Evolutionary conservation across 2,113 vertebrate species (phyloP).

Genomic region (Acinonyx jubatus): DNA sequence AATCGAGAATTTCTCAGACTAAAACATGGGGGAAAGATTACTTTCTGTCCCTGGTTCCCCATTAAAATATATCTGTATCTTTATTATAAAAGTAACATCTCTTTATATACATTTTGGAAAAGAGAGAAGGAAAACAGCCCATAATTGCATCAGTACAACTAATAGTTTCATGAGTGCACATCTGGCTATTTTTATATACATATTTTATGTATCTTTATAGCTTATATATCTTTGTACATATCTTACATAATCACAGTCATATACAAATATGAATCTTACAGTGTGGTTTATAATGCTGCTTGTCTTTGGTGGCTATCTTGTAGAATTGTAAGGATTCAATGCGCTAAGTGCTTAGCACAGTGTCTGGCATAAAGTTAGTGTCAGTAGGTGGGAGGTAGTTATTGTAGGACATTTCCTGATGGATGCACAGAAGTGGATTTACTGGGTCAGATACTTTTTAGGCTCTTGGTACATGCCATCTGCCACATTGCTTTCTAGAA

Average conservation of each 20-base stretch:
- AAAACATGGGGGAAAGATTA: neutral
- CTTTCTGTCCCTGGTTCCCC: neutral
- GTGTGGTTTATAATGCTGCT: neutral
- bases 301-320: neutral
- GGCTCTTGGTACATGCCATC: neutral
- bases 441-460: neutral
- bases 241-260: neutral
- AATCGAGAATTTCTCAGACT: neutral
- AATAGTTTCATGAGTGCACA: neutral
- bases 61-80: neutral
- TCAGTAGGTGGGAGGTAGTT: neutral
- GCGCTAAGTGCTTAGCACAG: neutral
- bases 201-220: neutral
- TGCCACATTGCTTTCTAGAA: neutral
- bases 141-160: neutral
- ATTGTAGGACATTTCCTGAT: neutral
- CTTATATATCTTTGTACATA: neutral
- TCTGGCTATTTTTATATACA: neutral
- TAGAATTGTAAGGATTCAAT: neutral
- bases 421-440: neutral
- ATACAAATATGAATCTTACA: neutral
- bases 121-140: neutral
- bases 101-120: conserved; percentile 12
- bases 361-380: neutral
- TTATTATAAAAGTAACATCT: neutral